phyloP scores from a whole-genome alignment of 1,140 invertebrate species.

The Drosophila malerkotliana region DNA sequence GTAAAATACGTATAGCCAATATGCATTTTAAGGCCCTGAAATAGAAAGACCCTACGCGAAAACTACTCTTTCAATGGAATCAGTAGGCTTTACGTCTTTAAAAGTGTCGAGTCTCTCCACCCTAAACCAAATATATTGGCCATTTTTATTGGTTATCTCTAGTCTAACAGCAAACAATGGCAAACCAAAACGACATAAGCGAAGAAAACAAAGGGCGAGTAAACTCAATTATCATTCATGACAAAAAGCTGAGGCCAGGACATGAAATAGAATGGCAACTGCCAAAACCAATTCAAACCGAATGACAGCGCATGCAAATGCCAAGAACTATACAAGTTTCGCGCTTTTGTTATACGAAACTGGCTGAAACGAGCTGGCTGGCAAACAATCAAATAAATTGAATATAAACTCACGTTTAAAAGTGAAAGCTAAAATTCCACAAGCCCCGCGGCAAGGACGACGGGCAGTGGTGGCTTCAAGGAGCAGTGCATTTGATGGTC shows the following conservation, averaged over 20 bases:
- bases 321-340: constrained; percentile 22
- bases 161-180: constrained; percentile 39
- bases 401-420: constrained; percentile 75
- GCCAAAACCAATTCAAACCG: constrained; percentile 42
- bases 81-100: background rate
- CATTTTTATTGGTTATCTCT: background rate
- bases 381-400: constrained; percentile 66
- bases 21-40: too few relatives aligned
- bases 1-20: too few relatives aligned
- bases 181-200: constrained; percentile 39
- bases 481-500: constrained; percentile 28
- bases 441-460: background rate
- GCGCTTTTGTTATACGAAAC: constrained; percentile 40
- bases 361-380: constrained; percentile 6
- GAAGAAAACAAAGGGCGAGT: constrained; percentile 25
- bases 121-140: background rate
- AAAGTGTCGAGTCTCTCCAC: background rate
- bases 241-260: constrained; percentile 54
- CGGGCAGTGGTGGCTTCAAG: constrained; percentile 8
- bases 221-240: constrained; percentile 77
- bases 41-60: background rate
- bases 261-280: constrained; percentile 54
- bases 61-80: background rate
- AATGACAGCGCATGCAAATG: constrained; percentile 65
- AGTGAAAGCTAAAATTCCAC: constrained; percentile 47